phyloP scores from a whole-genome alignment of 2,888 invertebrate species.

The Tiphia femorata region DNA sequence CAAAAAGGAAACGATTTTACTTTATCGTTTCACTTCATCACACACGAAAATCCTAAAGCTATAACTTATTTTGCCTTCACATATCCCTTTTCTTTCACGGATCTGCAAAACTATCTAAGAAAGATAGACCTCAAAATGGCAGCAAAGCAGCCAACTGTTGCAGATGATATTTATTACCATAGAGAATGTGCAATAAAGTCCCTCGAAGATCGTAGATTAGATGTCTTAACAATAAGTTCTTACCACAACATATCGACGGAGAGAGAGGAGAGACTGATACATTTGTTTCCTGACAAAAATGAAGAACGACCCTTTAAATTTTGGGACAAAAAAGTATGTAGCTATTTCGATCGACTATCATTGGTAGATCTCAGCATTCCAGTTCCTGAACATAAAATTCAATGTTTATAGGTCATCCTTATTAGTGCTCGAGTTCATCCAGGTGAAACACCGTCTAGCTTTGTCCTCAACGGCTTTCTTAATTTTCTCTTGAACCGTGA shows the following conservation, averaged over 20 bases:
- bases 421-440: conserved; percentile 92
- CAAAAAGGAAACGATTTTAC: conserved; percentile 78
- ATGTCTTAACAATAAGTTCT: conserved; percentile 87
- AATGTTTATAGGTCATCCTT: conserved; percentile 77
- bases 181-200: conserved; percentile 85
- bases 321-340: conserved; percentile 79
- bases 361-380: too few species aligned
- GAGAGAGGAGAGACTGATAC: conserved; percentile 79
- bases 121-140: conserved; percentile 77
- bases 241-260: conserved; percentile 81
- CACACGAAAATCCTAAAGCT: conserved; percentile 79
- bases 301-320: conserved; percentile 81
- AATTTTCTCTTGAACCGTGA: conserved; percentile 81
- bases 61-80: conserved; percentile 91
- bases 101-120: conserved; percentile 81
- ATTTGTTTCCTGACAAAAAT: conserved; percentile 80
- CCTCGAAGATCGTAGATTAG: conserved; percentile 82
- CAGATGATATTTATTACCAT: conserved; percentile 86
- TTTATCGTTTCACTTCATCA: conserved; percentile 80
- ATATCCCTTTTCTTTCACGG: conserved; percentile 89
- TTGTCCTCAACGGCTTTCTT: conserved; percentile 90
- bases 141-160: conserved; percentile 46
- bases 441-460: conserved; percentile 92
- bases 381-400: too few species aligned
- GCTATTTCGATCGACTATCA: too few species aligned